A percentile compares a stretch with the other conserved stretches of the same genome.
Conservation (phyloP, 2,797 vertebrate genomes). For the Hemibagrus guttatus region DNA sequence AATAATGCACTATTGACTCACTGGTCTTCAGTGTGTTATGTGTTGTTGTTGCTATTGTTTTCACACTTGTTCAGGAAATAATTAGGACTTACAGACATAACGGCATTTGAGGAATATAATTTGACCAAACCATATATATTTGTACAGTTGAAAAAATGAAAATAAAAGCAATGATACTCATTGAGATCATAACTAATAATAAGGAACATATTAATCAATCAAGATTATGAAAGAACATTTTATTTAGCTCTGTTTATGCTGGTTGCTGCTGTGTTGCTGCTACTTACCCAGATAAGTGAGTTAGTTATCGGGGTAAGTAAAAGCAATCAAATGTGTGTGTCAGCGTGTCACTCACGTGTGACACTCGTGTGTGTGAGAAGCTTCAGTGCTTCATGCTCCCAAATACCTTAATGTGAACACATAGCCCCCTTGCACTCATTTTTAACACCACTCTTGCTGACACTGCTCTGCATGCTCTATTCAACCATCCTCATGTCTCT, state of each 20-base stretch:
- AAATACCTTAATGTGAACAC: neutral
- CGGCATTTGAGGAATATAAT: neutral
- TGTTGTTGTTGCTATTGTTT: neutral
- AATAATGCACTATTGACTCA: neutral
- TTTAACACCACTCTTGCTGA: neutral
- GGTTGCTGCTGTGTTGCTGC: neutral
- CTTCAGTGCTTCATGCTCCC: neutral
- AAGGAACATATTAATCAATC: no score
- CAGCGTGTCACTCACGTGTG: neutral
- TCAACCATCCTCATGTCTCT: neutral
- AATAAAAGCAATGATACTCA: neutral
- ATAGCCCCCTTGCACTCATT: neutral
- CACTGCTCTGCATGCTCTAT: neutral
- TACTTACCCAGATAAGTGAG: neutral
- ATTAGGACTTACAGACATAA: neutral
- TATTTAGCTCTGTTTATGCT: neutral
- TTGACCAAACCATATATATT: neutral
- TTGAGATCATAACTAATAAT: no score
- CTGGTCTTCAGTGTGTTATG: neutral
- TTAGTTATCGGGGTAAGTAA: neutral
- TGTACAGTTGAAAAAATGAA: neutral
- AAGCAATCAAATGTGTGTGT: neutral
- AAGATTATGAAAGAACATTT: neutral
- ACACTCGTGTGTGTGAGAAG: no score
- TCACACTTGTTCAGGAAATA: neutral